A percentile compares a stretch with the other conserved stretches of the same genome.
These are phyloP conservation scores for Platalea minor DNA, from an alignment of 2,797 vertebrate species.

Conservation along the genomic window DNA sequence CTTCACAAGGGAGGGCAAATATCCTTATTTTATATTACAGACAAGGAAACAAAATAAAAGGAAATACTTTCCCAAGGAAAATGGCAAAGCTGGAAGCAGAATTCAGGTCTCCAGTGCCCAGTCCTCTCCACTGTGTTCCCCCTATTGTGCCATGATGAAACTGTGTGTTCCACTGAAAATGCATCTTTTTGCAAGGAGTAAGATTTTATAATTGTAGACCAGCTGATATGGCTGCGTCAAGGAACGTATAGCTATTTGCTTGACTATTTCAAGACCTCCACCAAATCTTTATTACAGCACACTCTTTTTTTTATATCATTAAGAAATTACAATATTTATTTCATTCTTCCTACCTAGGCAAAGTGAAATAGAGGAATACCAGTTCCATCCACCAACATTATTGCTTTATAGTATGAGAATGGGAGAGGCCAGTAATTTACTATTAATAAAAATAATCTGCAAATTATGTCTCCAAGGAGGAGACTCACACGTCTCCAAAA, in stretches of 20 bases:
- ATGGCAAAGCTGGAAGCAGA: neutral
- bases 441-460: neutral
- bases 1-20: neutral
- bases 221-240: neutral
- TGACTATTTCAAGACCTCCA: neutral
- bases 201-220: neutral
- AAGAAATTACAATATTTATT: neutral
- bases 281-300: neutral
- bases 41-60: neutral
- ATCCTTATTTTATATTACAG: neutral
- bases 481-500: neutral
- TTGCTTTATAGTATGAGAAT: neutral
- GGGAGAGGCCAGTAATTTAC: neutral
- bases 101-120: neutral
- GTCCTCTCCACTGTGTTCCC: neutral
- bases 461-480: neutral
- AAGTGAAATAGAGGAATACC: neutral
- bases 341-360: neutral
- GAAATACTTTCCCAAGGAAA: neutral
- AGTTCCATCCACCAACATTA: neutral
- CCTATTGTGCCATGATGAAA: neutral
- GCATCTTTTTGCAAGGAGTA: neutral
- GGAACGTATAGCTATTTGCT: neutral
- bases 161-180: neutral
- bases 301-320: too few relatives aligned